These are phyloP conservation scores for Drosophila orena DNA, from an alignment of 1,140 invertebrate genomes.

Conservation along the genomic window DNA sequence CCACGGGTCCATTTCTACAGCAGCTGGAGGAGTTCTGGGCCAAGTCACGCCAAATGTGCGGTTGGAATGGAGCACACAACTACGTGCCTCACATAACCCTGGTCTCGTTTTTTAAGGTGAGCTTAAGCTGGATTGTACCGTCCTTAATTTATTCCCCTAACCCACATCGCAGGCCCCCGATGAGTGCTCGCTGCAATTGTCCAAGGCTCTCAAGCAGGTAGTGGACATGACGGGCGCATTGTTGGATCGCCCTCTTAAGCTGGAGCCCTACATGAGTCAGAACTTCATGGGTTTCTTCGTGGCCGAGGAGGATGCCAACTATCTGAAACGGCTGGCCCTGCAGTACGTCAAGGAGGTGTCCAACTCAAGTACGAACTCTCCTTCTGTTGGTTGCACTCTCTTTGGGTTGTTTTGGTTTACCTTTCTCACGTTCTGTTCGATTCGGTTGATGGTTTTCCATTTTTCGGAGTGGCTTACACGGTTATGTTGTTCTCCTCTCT, in stretches of 20 bases:
- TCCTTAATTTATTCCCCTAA: too few species aligned
- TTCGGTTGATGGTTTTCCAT: conserved; percentile 39
- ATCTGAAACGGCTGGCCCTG: conserved; percentile 90
- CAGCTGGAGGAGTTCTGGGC: conserved; percentile 92
- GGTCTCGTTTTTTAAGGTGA: conserved; percentile 94
- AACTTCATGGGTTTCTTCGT: conserved; percentile 96
- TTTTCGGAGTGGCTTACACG: conserved; percentile 70
- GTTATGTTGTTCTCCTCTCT: conserved; percentile 65
- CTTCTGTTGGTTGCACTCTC: conserved; percentile 47
- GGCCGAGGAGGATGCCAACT: conserved; percentile 90
- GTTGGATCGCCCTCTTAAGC: conserved; percentile 87
- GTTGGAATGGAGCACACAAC: conserved; percentile 95
- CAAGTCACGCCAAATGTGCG: conserved; percentile 90
- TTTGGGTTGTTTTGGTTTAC: conserved; percentile 60
- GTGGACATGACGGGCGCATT: conserved; percentile 88
- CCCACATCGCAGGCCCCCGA: conserved; percentile 88
- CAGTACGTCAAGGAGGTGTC: conserved; percentile 92
- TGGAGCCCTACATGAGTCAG: conserved; percentile 92
- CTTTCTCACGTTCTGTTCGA: conserved; percentile 44
- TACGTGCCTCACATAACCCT: conserved; percentile 95
- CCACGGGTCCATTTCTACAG: conserved; percentile 89
- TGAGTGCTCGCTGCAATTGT: conserved; percentile 88
- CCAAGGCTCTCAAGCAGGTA: conserved; percentile 88
- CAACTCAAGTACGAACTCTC: conserved; percentile 87
- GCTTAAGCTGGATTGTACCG: not conserved